Conservation (phyloP, 2,888 invertebrate genomes). For the Drosophila borealis region DNA sequence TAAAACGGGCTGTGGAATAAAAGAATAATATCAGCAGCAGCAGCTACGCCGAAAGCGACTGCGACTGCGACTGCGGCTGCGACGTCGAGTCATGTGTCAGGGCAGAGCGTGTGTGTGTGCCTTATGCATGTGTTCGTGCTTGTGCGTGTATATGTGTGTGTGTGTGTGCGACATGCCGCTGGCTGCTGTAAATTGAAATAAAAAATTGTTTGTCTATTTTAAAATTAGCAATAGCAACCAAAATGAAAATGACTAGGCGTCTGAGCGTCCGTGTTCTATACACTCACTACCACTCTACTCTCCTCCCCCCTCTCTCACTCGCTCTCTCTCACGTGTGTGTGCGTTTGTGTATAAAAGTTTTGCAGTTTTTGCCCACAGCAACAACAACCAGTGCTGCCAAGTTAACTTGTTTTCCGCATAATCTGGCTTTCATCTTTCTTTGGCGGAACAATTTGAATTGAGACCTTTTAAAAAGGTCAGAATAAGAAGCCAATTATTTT, state of each 20-base stretch:
- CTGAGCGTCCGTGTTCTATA: constrained; percentile 36
- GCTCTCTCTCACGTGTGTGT: not conserved
- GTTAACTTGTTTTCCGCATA: not conserved
- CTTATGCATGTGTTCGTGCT: constrained; percentile 32
- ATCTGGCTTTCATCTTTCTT: not conserved
- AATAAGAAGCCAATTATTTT: not conserved
- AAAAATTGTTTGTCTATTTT: constrained; percentile 78
- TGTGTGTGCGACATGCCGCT: constrained; percentile 30
- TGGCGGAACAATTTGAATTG: no score
- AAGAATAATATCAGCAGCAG: constrained; percentile 8
- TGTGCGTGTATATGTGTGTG: not conserved
- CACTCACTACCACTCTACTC: not conserved
- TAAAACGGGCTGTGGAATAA: constrained; percentile 3
- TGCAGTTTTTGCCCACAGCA: constrained; percentile 23
- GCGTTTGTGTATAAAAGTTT: constrained; percentile 50
- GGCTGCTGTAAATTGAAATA: constrained; percentile 74
- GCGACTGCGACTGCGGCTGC: constrained; percentile 15
- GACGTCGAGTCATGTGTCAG: constrained; percentile 62
- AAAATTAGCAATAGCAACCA: constrained; percentile 76
- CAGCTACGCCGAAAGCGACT: constrained; percentile 23
- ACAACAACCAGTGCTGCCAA: constrained; percentile 28
- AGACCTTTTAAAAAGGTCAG: not conserved
- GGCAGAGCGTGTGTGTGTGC: constrained; percentile 23
- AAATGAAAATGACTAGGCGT: constrained; percentile 70
- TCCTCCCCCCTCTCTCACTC: not conserved